Conservation (phyloP, 2,113 vertebrate genomes). For the Tympanuchus pallidicinctus region DNA sequence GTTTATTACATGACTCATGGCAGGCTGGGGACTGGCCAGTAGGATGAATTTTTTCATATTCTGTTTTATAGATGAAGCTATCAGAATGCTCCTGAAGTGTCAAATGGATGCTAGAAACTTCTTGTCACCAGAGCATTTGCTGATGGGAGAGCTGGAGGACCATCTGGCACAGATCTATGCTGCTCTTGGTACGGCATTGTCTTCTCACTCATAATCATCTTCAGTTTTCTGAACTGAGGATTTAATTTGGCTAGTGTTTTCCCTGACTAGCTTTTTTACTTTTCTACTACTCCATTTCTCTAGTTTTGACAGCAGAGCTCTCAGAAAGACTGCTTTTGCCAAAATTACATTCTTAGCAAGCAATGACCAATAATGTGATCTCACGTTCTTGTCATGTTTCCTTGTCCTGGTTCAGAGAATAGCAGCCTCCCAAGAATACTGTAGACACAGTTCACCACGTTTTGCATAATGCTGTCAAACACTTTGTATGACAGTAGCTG, state of each 20-base stretch:
- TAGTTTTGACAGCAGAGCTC: background rate
- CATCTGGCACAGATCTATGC: slow-evolving; percentile 84
- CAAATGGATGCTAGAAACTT: slow-evolving; percentile 69
- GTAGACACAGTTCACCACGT: background rate
- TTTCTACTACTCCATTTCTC: background rate
- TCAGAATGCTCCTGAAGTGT: slow-evolving; percentile 76
- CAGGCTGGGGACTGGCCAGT: background rate
- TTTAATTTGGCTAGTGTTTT: background rate
- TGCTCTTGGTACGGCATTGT: slow-evolving; percentile 79
- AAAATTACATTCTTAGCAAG: background rate
- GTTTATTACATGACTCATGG: background rate
- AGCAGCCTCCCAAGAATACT: background rate
- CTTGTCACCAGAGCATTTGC: slow-evolving; percentile 81
- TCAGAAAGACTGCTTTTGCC: background rate
- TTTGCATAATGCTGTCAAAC: background rate
- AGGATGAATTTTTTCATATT: background rate
- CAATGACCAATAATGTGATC: background rate
- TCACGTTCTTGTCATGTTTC: background rate
- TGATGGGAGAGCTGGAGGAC: slow-evolving; percentile 88
- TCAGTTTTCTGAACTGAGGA: background rate
- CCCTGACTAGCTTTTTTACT: background rate
- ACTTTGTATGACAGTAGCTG: background rate
- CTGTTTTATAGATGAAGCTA: slow-evolving; percentile 76
- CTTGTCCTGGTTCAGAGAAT: background rate
- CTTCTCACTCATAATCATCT: background rate